Base-by-base conservation (phyloP, 2,888 invertebrate species). In the Tiliacea citrago region DNA sequence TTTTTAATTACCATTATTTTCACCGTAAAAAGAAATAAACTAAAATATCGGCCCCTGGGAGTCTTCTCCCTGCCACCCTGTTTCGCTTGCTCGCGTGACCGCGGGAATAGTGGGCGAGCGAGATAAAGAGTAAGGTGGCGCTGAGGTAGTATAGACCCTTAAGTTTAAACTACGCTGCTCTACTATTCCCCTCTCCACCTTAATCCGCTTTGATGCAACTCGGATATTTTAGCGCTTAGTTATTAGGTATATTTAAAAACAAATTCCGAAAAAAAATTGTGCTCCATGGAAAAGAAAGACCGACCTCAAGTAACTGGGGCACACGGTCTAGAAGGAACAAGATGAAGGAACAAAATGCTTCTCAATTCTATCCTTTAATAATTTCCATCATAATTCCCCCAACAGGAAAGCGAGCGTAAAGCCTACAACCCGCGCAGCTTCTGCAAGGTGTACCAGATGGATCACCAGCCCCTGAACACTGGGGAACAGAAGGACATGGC, bases 401-500 rank as follows among this genome's bases (percentile, higher is more conserved):
- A 81, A 88, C 55, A 98, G 97, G 99, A 99, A 93, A 99, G 99
- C 88, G 99, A 99, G 92, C 97, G 99, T 42, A 99, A 99, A 93
- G 98, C 99, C 0, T 99, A 99, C 94, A 99, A 99, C 94, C 99
- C 99, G 0, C 97, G 99, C 67, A 98, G 98, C 86, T 99, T 99
- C 93, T 99, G 99, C 93, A 98, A 99, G 86, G 99, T 99, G 0
- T 99, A 99, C 94, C 99, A 99, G 71, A 99, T 99, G 99, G 99
- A 99, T 92, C 99, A 99, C 92, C 99, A 99, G 92, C 99, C 99
- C 0, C 94, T 99, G 12, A 99, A 99, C 93, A 99, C 99, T 0
- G 99, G 99, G 0, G 99, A 99, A 91, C 99, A 99, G 94, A 99
- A 99, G 91, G 99, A 99, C 91, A 99, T 99, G 99, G 99, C 99